Evolutionary conservation across 1,140 invertebrate species (phyloP), one percentile per base, ranked within the genome.

Genomic region (Drosophila azteca): DNA sequence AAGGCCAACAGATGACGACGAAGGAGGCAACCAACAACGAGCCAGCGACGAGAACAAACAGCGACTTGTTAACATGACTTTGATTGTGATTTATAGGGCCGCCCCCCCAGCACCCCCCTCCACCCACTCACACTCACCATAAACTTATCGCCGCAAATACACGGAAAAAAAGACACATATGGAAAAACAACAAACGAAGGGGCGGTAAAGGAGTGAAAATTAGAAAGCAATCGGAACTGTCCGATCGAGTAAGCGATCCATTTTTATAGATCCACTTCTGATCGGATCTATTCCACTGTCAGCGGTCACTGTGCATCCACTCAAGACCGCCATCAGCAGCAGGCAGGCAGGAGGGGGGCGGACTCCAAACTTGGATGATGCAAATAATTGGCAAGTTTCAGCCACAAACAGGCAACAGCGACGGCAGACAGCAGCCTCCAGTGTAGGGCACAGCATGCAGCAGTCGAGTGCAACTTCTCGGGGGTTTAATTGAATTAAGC

Each of bases 401-500:
- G 71, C 72, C 72, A 59, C 72, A 73, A 72, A 61, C 55, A 61
- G 54, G 70, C 39, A 20, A 13, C 39, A 15, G 24, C 43, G 1
- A 20, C 17, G 1, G 17, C 17, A 20, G 17, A 0, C 17, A 55
- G 15, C 63, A 43, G 39, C 31, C 31, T 45, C 17, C 17, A 17
- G n/a, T 20, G 22, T 29, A 8, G 3, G 35, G 48, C 26, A 15
- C 39, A 20, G 24, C 29, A 31, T 31, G 29, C 52, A 64, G 76
- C 58, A 60, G 20, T 58, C 48, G 46, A 57, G 62, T 44, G 50
- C 55, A 65, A 67, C 65, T 66, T 84, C 68, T 35, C 68, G 29
- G 41, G 29, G 49, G n/a, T 64, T 61, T 78, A 87, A 85, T 82
- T 87, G 82, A 85, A 85, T 81, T 67, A 77, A 61, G 20, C 57